phyloP scores from a whole-genome alignment of 1,140 invertebrate genomes.

The Linepithema humile region DNA sequence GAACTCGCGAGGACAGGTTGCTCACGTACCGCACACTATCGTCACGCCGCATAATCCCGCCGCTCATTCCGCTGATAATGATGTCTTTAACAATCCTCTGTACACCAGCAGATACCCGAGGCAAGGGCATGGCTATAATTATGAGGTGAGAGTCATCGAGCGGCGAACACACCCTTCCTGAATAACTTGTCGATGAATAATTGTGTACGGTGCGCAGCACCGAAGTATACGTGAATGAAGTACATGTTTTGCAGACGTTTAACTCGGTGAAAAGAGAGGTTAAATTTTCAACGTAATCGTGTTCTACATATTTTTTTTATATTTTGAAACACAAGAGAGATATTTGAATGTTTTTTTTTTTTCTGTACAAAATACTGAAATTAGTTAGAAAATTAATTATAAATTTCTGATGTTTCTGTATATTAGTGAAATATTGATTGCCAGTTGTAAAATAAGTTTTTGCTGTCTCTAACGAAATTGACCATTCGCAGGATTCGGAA shows the following conservation, averaged over 20 bases:
- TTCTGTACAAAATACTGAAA: too few relatives aligned
- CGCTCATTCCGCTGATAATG: slow-evolving; percentile 80
- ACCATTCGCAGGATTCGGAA: slow-evolving; percentile 82
- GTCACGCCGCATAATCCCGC: slow-evolving; percentile 89
- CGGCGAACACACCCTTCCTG: background rate
- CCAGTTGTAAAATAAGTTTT: too few relatives aligned
- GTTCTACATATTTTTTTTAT: background rate
- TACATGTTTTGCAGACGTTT: background rate
- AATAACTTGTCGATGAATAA: background rate
- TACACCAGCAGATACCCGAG: slow-evolving; percentile 86
- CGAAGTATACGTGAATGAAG: background rate
- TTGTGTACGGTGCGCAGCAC: background rate
- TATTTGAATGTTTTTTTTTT: too few relatives aligned
- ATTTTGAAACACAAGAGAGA: too few relatives aligned
- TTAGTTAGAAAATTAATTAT: background rate
- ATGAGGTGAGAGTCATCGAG: slow-evolving; percentile 76
- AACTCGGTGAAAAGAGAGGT: background rate
- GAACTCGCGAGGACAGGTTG: slow-evolving; percentile 94
- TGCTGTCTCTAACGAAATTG: background rate
- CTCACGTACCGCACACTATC: slow-evolving; percentile 99
- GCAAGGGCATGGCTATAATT: slow-evolving; percentile 81
- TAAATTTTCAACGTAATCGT: background rate
- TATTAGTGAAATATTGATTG: too few relatives aligned
- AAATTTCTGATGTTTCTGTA: background rate
- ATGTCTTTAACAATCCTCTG: slow-evolving; percentile 90